Conservation (phyloP, 2,888 invertebrate species). For the Entomobrya proxima region DNA sequence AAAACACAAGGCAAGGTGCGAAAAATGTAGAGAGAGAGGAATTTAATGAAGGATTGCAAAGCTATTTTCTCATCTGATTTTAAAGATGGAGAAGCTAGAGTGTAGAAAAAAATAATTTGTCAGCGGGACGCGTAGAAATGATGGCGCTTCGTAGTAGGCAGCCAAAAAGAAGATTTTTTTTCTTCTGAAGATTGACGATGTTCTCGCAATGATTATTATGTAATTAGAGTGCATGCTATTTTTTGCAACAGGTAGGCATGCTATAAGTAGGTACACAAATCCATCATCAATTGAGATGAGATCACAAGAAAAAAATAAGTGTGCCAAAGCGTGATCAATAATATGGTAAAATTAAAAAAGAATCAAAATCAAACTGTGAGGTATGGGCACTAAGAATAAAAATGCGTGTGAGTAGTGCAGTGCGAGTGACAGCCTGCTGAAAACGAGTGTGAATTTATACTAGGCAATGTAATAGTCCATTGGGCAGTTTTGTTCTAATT, state of each 20-base stretch:
- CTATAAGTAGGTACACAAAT: not conserved
- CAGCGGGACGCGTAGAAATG: conserved; percentile 13
- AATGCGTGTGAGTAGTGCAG: not conserved
- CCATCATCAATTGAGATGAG: conserved; percentile 20
- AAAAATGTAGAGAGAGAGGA: not conserved
- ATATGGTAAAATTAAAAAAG: not conserved
- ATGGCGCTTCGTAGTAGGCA: not conserved
- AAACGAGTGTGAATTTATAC: too few relatives aligned
- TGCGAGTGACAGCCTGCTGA: not conserved
- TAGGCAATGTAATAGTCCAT: too few relatives aligned
- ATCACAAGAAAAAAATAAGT: not conserved
- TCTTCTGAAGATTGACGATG: not conserved
- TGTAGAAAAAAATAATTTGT: conserved; percentile 4
- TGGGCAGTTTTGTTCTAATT: too few relatives aligned
- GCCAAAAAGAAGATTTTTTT: not conserved
- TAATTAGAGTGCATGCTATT: not conserved
- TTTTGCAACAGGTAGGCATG: not conserved
- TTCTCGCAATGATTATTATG: conserved; percentile 9
- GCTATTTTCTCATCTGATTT: too few relatives aligned
- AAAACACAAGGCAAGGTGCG: not conserved
- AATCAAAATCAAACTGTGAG: not conserved
- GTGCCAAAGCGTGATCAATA: conserved; percentile 49
- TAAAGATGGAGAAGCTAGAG: not conserved
- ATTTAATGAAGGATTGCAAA: conserved; percentile 19
- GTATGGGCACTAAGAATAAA: too few relatives aligned